These are phyloP conservation scores for Pachliopta kotzebuea DNA, from an alignment of 2,888 invertebrate species.

Conservation along the genomic window DNA sequence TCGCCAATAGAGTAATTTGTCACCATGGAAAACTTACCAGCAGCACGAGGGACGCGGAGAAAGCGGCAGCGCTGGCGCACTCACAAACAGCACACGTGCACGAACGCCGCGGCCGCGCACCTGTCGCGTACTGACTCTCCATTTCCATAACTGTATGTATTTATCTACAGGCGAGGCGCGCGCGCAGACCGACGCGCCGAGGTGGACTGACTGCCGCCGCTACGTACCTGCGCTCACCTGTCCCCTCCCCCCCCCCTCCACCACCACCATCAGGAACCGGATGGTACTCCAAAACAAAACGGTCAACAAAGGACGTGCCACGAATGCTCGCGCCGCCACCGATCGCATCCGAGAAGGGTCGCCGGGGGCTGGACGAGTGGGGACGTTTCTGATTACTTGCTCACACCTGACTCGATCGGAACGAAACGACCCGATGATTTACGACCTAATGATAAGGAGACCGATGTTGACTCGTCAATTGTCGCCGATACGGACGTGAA, in stretches of 20 bases:
- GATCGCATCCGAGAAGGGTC: constrained; percentile 54
- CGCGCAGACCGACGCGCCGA: constrained; percentile 70
- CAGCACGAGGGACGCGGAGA: constrained; percentile 41
- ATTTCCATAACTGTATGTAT: constrained; percentile 68
- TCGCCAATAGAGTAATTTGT: constrained; percentile 45
- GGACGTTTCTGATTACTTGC: constrained; percentile 52
- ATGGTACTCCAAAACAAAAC: constrained; percentile 80
- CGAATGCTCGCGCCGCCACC: constrained; percentile 74
- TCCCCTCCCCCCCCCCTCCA: constrained; percentile 72
- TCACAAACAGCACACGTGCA: constrained; percentile 79
- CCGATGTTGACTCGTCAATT: constrained; percentile 38
- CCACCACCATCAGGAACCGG: constrained; percentile 77
- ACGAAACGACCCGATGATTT: constrained; percentile 43
- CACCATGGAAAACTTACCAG: constrained; percentile 58
- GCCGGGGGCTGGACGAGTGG: constrained; percentile 44
- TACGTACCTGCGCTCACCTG: constrained; percentile 77
- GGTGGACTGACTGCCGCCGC: constrained; percentile 69
- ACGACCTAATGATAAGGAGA: constrained; percentile 38
- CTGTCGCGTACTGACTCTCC: constrained; percentile 77
- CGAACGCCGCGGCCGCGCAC: constrained; percentile 74
- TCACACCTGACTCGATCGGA: constrained; percentile 43
- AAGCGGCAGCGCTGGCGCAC: constrained; percentile 67
- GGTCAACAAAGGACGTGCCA: constrained; percentile 79
- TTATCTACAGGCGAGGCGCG: constrained; percentile 62
- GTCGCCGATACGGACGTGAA: constrained; percentile 42